Percentiles rank a stretch among this genome's conserved stretches.
Evolutionary conservation across 2,888 invertebrate genomes (phyloP).

Genomic region (Trichogramma dendrolimi): DNA sequence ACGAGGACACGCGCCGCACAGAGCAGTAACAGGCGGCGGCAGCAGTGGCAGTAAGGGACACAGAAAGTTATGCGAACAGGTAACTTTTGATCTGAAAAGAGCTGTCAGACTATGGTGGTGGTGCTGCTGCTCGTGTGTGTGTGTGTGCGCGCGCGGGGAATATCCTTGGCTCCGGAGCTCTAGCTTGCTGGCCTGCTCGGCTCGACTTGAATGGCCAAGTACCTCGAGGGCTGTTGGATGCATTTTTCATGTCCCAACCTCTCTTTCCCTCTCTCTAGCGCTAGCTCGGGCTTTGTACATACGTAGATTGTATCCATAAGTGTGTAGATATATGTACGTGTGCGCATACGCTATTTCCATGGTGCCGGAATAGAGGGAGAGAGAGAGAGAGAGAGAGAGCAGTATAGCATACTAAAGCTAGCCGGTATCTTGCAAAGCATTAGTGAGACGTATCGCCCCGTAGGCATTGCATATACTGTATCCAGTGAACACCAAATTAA

Average conservation of each 20-base stretch:
- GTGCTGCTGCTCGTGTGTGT: not conserved
- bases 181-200: conserved; percentile 26
- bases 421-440: no score
- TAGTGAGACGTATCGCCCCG: no score
- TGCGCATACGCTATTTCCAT: no score
- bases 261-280: not conserved
- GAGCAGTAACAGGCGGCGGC: not conserved
- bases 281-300: conserved; percentile 9
- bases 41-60: conserved; percentile 11
- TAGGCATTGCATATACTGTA: no score
- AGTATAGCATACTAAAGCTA: no score
- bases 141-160: no score
- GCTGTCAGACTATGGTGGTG: conserved; percentile 43
- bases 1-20: not conserved
- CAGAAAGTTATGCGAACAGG: conserved; percentile 39
- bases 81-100: conserved; percentile 50
- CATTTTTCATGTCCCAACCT: conserved; percentile 49
- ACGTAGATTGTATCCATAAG: not conserved
- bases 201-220: conserved; percentile 46
- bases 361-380: no score
- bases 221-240: conserved; percentile 46
- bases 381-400: no score
- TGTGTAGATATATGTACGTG: no score
- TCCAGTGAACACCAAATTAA: no score
- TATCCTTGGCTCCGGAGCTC: no score